A percentile compares a stretch with the other conserved stretches of the same genome.
These are phyloP conservation scores for Dorcus hopei DNA, from an alignment of 2,888 invertebrate genomes.

Conservation along the genomic window DNA sequence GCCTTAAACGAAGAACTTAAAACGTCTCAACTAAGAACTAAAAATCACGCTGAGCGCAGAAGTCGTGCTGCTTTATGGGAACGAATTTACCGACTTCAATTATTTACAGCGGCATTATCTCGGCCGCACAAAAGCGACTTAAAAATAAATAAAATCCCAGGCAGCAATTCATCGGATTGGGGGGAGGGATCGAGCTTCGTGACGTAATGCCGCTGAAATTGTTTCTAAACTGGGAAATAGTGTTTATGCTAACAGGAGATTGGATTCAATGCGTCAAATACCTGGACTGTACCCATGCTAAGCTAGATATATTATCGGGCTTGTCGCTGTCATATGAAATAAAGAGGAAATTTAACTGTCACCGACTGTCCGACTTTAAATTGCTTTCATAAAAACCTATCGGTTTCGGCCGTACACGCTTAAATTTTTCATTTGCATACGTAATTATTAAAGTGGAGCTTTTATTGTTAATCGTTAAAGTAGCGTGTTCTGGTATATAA, in stretches of 20 bases:
- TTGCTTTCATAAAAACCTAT: constrained; percentile 19
- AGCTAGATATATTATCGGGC: background rate
- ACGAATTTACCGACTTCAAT: too few relatives aligned
- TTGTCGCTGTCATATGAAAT: constrained; percentile 4
- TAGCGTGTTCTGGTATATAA: too few relatives aligned
- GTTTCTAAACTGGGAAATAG: background rate
- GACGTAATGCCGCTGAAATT: background rate
- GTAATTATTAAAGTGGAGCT: constrained; percentile 11
- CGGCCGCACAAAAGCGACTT: too few relatives aligned
- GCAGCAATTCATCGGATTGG: too few relatives aligned
- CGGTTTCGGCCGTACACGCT: constrained; percentile 4
- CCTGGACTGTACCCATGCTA: background rate
- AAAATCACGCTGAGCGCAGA: too few relatives aligned
- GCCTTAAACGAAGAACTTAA: too few relatives aligned
- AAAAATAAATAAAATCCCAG: too few relatives aligned
- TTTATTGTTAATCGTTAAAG: too few relatives aligned
- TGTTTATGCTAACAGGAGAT: constrained; percentile 1
- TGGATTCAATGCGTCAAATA: background rate
- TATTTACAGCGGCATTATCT: too few relatives aligned
- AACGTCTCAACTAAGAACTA: too few relatives aligned
- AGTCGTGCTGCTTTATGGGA: too few relatives aligned
- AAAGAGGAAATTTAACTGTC: constrained; percentile 29
- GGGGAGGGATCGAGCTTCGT: background rate
- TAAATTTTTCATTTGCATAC: constrained; percentile 12
- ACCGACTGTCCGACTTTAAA: constrained; percentile 23